Conservation (phyloP, 1,140 invertebrate genomes). For the Lordiphosa collinella region DNA sequence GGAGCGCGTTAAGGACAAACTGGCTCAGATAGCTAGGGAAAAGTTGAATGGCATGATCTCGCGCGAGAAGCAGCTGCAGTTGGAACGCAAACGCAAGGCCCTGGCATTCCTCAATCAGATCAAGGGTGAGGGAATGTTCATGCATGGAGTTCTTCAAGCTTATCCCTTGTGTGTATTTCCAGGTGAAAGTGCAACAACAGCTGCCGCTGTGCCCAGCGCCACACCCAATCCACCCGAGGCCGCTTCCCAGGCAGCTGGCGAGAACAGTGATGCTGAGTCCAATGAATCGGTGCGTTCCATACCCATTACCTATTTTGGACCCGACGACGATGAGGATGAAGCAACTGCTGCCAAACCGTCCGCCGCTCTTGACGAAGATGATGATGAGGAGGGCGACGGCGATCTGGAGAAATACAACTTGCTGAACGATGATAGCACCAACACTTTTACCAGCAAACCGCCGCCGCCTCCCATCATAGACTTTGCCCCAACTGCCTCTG, state of each 20-base stretch:
- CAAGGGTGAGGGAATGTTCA: too few species aligned
- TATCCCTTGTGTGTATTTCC: background rate
- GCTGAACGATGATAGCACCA: constrained; percentile 65
- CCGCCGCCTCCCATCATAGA: background rate
- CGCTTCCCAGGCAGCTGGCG: constrained; percentile 2
- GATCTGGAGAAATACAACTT: constrained; percentile 67
- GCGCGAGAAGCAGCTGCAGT: constrained; percentile 85
- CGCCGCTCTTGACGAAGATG: constrained; percentile 27
- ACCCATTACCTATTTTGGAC: constrained; percentile 76
- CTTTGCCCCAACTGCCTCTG: constrained; percentile 15
- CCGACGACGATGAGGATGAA: constrained; percentile 64
- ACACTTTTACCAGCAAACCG: constrained; percentile 52
- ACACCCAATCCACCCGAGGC: constrained; percentile 6
- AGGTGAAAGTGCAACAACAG: constrained; percentile 29
- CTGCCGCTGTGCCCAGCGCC: background rate
- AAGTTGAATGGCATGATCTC: constrained; percentile 81
- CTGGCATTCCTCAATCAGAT: constrained; percentile 84
- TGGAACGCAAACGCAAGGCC: constrained; percentile 86
- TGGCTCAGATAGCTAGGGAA: constrained; percentile 83
- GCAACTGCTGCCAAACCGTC: background rate
- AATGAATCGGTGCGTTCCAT: constrained; percentile 73
- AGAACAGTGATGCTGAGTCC: constrained; percentile 43
- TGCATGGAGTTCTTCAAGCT: too few species aligned
- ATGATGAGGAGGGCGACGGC: constrained; percentile 47
- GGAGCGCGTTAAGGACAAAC: constrained; percentile 84